phyloP scores from a whole-genome alignment of 2,888 invertebrate genomes.

The Apamea crenata region DNA sequence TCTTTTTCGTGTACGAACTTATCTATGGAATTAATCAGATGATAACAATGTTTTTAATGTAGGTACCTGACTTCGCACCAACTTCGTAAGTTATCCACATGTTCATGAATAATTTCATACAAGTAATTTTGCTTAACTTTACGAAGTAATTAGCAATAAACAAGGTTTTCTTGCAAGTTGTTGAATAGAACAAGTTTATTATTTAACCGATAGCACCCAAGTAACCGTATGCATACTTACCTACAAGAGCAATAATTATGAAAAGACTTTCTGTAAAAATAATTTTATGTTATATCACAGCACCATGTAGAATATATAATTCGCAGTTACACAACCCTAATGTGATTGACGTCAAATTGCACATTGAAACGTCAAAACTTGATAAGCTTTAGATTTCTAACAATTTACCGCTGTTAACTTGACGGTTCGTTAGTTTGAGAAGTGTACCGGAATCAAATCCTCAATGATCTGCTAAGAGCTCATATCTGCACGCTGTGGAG shows the following conservation, averaged over 20 bases:
- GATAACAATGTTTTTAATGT: slow-evolving; percentile 19
- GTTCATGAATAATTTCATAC: slow-evolving; percentile 46
- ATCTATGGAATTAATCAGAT: slow-evolving; percentile 61
- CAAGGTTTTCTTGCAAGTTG: slow-evolving; percentile 24
- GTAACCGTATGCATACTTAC: neutral
- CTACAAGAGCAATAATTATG: neutral
- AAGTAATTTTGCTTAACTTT: slow-evolving; percentile 9
- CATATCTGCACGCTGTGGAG: slow-evolving; percentile 62
- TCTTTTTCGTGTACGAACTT: slow-evolving; percentile 49
- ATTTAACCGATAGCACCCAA: neutral
- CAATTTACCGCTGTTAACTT: slow-evolving; percentile 82
- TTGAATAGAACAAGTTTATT: slow-evolving; percentile 1
- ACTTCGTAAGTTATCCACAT: slow-evolving; percentile 26
- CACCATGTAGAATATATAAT: neutral
- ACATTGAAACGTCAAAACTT: slow-evolving; percentile 84
- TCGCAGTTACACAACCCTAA: slow-evolving; percentile 76
- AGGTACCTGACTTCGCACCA: slow-evolving; percentile 6
- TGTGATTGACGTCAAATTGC: slow-evolving; percentile 73
- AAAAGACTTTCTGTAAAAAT: neutral
- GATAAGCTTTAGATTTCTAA: slow-evolving; percentile 82
- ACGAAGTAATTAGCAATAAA: slow-evolving; percentile 17
- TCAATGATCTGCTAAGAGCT: slow-evolving; percentile 79
- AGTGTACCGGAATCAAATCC: slow-evolving; percentile 88
- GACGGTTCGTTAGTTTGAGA: slow-evolving; percentile 86
- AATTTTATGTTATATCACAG: slow-evolving; percentile 5